Evolutionary conservation across 2,888 invertebrate species (phyloP), one percentile per base, ranked within the genome.

Genomic region (Arrhopalites spinosus): DNA sequence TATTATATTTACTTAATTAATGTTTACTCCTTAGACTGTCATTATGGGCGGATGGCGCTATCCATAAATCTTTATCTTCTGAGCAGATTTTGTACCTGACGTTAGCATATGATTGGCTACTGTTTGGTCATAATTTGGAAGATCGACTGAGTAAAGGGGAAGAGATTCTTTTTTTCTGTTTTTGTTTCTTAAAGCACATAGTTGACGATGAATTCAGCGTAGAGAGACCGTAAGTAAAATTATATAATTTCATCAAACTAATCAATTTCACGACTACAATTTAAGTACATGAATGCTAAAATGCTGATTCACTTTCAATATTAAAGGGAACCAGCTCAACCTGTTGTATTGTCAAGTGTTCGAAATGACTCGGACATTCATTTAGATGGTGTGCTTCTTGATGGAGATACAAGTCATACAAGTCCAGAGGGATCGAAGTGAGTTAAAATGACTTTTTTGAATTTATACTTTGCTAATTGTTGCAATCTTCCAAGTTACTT

Each of bases 41-140:
- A 74, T 86, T 93, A 56, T 93, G 93, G 93, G 91, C 91, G 1
- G 91, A 91, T 84, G 92, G 92, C 36, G 88, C 89, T 47, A 89
- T 91, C 79, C 93, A 93, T 85, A 88, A 89, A 73, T 89, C 90
- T 8, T 85, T 93, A 11, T 88, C 87, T 83, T 87, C 89, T 64
- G 79, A 80, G 78, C 91, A 93, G 86, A 91, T 93, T 77, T 86
- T 92, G 20, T 93, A 92, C 85, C 89, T 92, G 71, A 93, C 93
- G 0, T 87, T 93, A 76, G 92, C 92, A 11, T 93, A 93, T 84
- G 93, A 93, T 85, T 93, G 93, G 93, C 91, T 91, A 87, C 86
- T 93, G 64, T 93, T 93, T 86, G 93, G 93, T 0, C 93, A 93
- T 85, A 90, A 92, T 84, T 86, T 93, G 68, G 88, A 89, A 73